Evolutionary conservation across 2,888 invertebrate species (phyloP).

Genomic region (Cantharis nigra): DNA sequence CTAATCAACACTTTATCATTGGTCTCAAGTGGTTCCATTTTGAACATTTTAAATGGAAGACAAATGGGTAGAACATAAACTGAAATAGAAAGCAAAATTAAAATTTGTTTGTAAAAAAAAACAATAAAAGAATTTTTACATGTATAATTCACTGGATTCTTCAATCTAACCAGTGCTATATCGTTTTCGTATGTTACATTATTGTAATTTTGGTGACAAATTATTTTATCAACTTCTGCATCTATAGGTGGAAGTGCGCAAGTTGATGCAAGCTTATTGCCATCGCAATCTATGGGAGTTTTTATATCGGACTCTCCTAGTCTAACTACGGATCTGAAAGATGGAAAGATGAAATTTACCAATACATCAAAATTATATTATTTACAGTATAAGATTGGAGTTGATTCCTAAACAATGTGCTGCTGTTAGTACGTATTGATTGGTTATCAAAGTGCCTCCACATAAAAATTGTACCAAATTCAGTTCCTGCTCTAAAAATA

Average conservation of each 20-base stretch:
- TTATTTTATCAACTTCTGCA: conserved; percentile 41
- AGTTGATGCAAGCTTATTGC: conserved; percentile 3
- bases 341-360: not conserved
- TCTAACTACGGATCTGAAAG: conserved; percentile 60
- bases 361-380: conserved; percentile 18
- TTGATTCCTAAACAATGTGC: conserved; percentile 43
- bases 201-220: conserved; percentile 47
- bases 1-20: conserved; percentile 63
- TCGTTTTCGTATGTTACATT: conserved; percentile 48
- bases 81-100: conserved; percentile 30
- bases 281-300: conserved; percentile 56
- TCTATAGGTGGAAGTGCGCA: conserved; percentile 48
- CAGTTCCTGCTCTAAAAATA: conserved; percentile 23
- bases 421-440: conserved; percentile 43
- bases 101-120: not conserved
- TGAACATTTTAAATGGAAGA: conserved; percentile 37
- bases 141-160: conserved; percentile 39
- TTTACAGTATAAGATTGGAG: conserved; percentile 38
- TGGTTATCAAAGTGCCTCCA: conserved; percentile 44
- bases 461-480: conserved; percentile 42
- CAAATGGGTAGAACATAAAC: conserved; percentile 49
- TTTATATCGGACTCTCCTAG: conserved; percentile 64
- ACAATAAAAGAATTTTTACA: conserved; percentile 32
- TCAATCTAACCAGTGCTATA: conserved; percentile 51
- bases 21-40: conserved; percentile 6